Evolutionary conservation across 1,140 invertebrate species (phyloP), one percentile per base, ranked within the genome.

Genomic region (Cylas formicarius): DNA sequence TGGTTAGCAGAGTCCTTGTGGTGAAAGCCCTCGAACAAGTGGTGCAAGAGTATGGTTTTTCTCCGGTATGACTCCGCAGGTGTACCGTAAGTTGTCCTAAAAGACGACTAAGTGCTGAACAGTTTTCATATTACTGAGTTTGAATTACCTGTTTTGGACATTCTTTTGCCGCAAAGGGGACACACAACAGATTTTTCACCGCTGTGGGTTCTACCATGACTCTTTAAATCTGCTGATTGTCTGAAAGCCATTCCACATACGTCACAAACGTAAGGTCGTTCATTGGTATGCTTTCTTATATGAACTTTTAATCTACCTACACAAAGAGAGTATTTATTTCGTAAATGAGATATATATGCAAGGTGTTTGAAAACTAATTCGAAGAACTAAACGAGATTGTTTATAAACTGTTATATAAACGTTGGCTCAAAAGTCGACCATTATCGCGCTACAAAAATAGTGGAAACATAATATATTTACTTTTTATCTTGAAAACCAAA

Each of bases 121-220:
- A 9, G 29, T 32, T 5, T 32, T 16, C n/a, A 32, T 11, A 32
- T 32, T 14, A 8, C 11, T n/a, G 13, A 32, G n/a, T n/a, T n/a
- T n/a, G n/a, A 26, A 8, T 8, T 26, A 40, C 44, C 47, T 23
- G 47, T 49, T 10, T 40, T 50, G 13, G 29, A 34, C 35, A 50
- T 28, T 33, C 31, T 23, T 63, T 86, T 87, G 4, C 73, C 71
- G 56, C 86, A 90, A 27, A 76, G 73, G 1, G 68, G 70, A 52
- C 83, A 77, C 44, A 75, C 62, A 58, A 80, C 81, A 0, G 80
- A 81, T 26, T 74, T 56, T 45, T 81, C 75, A 2, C 77, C 76
- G 0, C 83, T 86, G 52, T 88, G 85, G 8, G 58, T 58, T 13
- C 58, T 43, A 27, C 57, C 51, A 33, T 65, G 62, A 10, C 61